Evolutionary conservation across 2,797 vertebrate species (phyloP), one percentile per base, ranked within the genome.

Genomic region (Tarsius wallacei): DNA sequence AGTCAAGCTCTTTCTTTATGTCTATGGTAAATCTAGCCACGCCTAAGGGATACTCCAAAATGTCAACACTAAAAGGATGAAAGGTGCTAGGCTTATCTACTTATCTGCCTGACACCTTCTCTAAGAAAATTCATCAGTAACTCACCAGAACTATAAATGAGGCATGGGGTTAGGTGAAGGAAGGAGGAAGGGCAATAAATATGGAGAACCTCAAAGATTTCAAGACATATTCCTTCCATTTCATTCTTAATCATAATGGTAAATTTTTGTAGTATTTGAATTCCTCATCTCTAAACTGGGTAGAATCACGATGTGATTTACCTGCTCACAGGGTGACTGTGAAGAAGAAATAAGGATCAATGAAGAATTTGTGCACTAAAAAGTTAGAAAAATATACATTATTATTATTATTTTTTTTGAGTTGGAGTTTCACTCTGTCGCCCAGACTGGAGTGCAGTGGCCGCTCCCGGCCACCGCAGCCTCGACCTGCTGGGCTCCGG

Each of bases 61-160:
- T 19, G 28, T 42, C 63, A 53, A 9, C 31, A 1, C 33, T 11
- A 15, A 74, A 53, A 47, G 8, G 51, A 42, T 4, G n/a, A 47
- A 47, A 77, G 49, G 55, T 1, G 12, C 55, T 17, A 14, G 26
- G 63, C 55, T 86, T 77, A 81, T 16, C 78, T 55, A 73, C 90
- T 95, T 81, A 84, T 49, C 94, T 94, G 89, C 14, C 47, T 96
- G 80, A 77, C 24, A 81, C 26, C 47, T 77, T 55, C 53, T 70
- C 78, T 77, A 61, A 64, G 74, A 59, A 96, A 90, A 81, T n/a
- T 22, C 33, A n/a, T 3, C 31, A 61, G 26, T 17, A 66, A n/a
- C 31, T 91, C 51, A 55, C 57, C 61, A 86, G 82, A 63, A 63
- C 26, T 33, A 33, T 21, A 17, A 14, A 14, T 53, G 91, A 88